phyloP scores from a whole-genome alignment of 2,888 invertebrate genomes.

The Steromphala cineraria region DNA sequence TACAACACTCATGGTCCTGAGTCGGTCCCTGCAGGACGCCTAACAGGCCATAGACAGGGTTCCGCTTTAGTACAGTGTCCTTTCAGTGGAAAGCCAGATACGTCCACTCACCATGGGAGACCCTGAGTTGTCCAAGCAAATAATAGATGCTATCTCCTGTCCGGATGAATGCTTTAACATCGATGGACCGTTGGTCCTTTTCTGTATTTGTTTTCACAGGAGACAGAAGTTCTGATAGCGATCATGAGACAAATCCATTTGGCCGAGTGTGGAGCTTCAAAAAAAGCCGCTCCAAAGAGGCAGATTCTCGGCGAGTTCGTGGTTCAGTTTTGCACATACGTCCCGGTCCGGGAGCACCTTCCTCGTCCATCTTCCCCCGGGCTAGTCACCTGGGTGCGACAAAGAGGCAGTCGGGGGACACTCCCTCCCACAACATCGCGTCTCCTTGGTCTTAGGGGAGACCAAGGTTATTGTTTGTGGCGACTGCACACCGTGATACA shows the following conservation, averaged over 20 bases:
- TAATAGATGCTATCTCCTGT: conserved; percentile 7
- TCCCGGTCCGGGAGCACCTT: conserved; percentile 6
- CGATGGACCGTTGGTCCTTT: neutral
- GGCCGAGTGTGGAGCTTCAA: neutral
- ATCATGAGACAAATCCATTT: conserved; percentile 12
- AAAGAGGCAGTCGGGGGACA: no score
- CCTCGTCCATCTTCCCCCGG: neutral
- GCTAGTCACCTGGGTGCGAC: neutral
- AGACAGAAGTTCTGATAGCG: neutral
- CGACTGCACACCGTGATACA: no score
- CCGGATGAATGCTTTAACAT: conserved; percentile 14
- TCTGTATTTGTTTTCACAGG: neutral
- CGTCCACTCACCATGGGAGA: conserved; percentile 9
- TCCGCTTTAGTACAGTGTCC: neutral
- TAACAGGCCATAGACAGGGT: neutral
- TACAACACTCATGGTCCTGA: neutral
- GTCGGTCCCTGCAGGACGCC: neutral
- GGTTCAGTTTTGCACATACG: conserved; percentile 23
- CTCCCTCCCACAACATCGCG: no score
- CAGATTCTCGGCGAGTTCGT: neutral
- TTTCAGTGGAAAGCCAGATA: neutral
- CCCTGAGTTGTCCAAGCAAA: conserved; percentile 19
- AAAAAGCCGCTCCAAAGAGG: neutral
- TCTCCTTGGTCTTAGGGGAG: no score
- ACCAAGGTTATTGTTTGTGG: no score